Percentiles rank a stretch among this genome's conserved stretches.
Conservation (phyloP, 1,140 invertebrate species). For the Aphaenogaster floridana region DNA sequence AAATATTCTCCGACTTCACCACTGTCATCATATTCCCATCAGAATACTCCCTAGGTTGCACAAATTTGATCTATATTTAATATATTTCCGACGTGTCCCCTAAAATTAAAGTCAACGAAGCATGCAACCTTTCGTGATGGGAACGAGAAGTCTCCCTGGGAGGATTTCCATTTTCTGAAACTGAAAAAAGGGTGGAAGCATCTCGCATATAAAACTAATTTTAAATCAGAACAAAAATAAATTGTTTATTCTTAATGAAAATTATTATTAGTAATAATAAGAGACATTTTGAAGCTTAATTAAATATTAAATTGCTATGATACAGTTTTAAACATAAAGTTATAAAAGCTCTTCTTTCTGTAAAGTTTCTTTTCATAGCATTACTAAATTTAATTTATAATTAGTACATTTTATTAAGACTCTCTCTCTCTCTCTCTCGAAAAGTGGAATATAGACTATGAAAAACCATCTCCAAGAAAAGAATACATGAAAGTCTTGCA, state of each 20-base stretch:
- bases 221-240: conserved; percentile 31
- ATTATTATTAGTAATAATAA: conserved; percentile 17
- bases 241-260: conserved; percentile 45
- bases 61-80: conserved; percentile 77
- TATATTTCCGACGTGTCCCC: conserved; percentile 67
- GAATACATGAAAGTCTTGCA: not conserved
- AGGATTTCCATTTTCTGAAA: conserved; percentile 61
- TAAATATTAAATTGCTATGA: conserved; percentile 7
- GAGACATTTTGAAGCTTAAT: not conserved
- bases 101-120: conserved; percentile 76
- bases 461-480: not conserved
- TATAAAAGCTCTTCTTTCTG: not conserved
- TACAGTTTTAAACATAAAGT: not conserved
- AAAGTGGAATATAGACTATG: not conserved
- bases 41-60: conserved; percentile 56
- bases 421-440: not conserved
- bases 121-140: conserved; percentile 70
- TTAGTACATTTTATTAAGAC: not conserved
- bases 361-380: not conserved
- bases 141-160: conserved; percentile 48
- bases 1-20: conserved; percentile 35
- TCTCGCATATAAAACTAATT: conserved; percentile 25
- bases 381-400: conserved; percentile 16
- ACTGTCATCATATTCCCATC: conserved; percentile 36
- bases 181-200: conserved; percentile 26